phyloP scores from a whole-genome alignment of 2,113 vertebrate species.

The Chlamydotis undulata region DNA sequence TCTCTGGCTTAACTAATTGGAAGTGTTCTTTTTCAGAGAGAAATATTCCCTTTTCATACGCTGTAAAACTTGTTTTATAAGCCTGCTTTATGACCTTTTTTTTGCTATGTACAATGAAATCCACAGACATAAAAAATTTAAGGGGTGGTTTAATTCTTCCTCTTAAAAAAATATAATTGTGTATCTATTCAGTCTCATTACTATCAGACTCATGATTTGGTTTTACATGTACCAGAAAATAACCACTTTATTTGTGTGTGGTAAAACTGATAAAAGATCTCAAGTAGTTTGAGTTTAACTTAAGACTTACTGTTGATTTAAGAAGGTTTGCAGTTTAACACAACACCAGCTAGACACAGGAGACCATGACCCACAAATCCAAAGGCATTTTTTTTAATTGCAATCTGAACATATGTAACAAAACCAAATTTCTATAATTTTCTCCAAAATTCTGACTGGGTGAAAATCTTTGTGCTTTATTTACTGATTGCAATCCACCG shows the following conservation, averaged over 20 bases:
- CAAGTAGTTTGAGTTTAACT: neutral
- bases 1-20: neutral
- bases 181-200: neutral
- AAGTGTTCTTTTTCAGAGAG: neutral
- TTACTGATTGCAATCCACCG: neutral
- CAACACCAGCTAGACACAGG: neutral
- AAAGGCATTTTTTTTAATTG: neutral
- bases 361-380: neutral
- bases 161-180: conserved; percentile 17
- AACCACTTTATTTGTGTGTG: neutral
- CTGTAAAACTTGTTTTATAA: neutral
- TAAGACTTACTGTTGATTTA: neutral
- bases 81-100: neutral
- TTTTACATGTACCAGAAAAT: conserved; percentile 1
- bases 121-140: conserved; percentile 10
- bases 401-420: neutral
- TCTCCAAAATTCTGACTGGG: neutral
- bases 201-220: neutral
- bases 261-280: neutral
- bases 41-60: neutral
- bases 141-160: neutral
- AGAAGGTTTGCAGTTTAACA: neutral
- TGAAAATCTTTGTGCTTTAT: neutral
- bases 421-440: neutral
- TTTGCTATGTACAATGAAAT: neutral